Evolutionary conservation across 2,888 invertebrate species (phyloP).

Genomic region (Leptopterna dolabrata): DNA sequence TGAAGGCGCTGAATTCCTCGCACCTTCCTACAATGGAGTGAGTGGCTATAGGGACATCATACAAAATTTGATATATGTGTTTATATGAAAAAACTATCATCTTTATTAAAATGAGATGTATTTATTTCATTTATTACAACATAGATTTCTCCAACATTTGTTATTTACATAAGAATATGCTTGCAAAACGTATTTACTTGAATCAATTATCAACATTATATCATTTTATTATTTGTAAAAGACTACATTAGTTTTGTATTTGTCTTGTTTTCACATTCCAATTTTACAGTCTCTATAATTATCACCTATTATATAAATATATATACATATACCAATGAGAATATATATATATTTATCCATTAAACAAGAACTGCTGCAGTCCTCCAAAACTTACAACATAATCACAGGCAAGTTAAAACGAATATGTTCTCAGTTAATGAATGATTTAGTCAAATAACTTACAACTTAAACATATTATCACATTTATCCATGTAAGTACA

Average conservation of each 20-base stretch:
- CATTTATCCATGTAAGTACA: conserved; percentile 49
- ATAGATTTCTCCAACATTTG: conserved; percentile 16
- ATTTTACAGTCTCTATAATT: conserved; percentile 48
- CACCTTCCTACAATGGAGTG: too few relatives aligned
- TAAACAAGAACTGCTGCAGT: conserved; percentile 8
- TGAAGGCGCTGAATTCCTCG: too few relatives aligned
- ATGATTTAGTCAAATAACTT: conserved; percentile 1
- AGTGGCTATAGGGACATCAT: too few relatives aligned
- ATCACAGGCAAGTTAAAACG: conserved; percentile 54
- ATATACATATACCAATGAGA: too few relatives aligned
- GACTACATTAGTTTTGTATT: conserved; percentile 38
- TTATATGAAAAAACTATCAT: not conserved
- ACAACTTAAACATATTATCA: conserved; percentile 42
- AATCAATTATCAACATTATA: not conserved
- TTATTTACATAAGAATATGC: conserved; percentile 27
- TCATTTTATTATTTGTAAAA: not conserved
- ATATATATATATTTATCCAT: not conserved
- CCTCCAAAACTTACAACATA: conserved; percentile 30
- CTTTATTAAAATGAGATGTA: conserved; percentile 28
- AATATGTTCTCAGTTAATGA: conserved; percentile 24
- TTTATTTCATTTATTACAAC: conserved; percentile 31
- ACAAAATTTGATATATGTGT: too few relatives aligned
- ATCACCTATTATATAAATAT: conserved; percentile 23
- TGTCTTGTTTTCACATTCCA: conserved; percentile 51
- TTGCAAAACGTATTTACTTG: not conserved